Evolutionary conservation across 2,113 vertebrate species (phyloP).

Genomic region (Chionomys nivalis): DNA sequence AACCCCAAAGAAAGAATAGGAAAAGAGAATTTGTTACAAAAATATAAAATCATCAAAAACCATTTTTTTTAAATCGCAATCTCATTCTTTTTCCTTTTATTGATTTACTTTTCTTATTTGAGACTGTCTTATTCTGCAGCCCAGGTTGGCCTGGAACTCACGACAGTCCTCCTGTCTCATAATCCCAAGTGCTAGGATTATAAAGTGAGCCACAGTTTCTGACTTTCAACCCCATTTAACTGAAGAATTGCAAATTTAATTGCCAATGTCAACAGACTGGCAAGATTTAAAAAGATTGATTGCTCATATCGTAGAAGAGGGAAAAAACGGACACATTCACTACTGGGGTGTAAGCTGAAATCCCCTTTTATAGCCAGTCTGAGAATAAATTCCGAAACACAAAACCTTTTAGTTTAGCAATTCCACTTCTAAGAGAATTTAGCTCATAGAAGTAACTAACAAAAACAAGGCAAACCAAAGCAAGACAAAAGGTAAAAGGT

Average conservation of each 20-base stretch:
- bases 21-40: not conserved
- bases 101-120: not conserved
- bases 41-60: conserved; percentile 31
- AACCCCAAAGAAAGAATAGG: not conserved
- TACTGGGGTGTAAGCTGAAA: not conserved
- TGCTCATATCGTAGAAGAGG: not conserved
- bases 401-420: conserved; percentile 3
- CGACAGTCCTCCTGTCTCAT: not conserved
- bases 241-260: conserved; percentile 25
- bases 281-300: not conserved
- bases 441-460: not conserved
- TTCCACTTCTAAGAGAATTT: conserved; percentile 43
- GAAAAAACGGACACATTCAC: not conserved
- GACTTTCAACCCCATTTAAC: not conserved
- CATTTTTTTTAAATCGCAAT: not conserved
- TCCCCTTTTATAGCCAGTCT: not conserved
- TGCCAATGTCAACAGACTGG: not conserved
- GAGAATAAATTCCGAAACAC: conserved; percentile 25
- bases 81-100: not conserved
- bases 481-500: not conserved
- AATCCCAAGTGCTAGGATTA: not conserved
- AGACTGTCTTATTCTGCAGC: not conserved
- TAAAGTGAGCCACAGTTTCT: not conserved
- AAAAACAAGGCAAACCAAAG: not conserved
- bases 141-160: not conserved